Conservation (phyloP, 2,888 invertebrate genomes). For the Hedychridium roseum region DNA sequence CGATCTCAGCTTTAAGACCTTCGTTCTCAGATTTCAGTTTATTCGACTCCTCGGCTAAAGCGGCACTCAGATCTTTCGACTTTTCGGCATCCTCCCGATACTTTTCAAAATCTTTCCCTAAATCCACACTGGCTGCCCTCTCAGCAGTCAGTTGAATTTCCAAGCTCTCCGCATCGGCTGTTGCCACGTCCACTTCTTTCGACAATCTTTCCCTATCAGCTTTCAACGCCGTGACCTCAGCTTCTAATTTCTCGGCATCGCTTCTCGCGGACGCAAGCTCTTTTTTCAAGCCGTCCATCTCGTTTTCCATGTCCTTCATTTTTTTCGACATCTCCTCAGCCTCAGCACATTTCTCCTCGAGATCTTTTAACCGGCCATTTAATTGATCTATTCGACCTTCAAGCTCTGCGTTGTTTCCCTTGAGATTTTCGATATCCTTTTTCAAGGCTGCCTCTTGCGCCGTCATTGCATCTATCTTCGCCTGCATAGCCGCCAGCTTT, state of each 20-base stretch:
- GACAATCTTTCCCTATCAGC: constrained; percentile 25
- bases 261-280: constrained; percentile 15
- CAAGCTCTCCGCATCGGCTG: neutral
- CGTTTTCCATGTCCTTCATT: constrained; percentile 19
- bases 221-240: constrained; percentile 9
- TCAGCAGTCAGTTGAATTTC: constrained; percentile 14
- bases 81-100: constrained; percentile 18
- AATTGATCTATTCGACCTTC: constrained; percentile 26
- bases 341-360: constrained; percentile 26
- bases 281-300: constrained; percentile 13
- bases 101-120: constrained; percentile 18
- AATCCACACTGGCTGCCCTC: constrained; percentile 12
- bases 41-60: constrained; percentile 11
- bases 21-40: constrained; percentile 20
- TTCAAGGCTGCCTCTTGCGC: constrained; percentile 28
- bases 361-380: constrained; percentile 21
- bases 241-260: constrained; percentile 5
- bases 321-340: constrained; percentile 22
- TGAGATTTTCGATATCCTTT: constrained; percentile 29
- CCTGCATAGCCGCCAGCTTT: constrained; percentile 31
- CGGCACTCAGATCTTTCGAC: constrained; percentile 20
- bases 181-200: constrained; percentile 17
- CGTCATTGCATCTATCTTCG: constrained; percentile 30
- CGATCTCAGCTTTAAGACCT: constrained; percentile 16
- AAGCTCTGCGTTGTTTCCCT: constrained; percentile 19